Percentiles rank a stretch among this genome's conserved stretches.
phyloP scores from a whole-genome alignment of 2,888 invertebrate genomes.

The Deilephila porcellus region DNA sequence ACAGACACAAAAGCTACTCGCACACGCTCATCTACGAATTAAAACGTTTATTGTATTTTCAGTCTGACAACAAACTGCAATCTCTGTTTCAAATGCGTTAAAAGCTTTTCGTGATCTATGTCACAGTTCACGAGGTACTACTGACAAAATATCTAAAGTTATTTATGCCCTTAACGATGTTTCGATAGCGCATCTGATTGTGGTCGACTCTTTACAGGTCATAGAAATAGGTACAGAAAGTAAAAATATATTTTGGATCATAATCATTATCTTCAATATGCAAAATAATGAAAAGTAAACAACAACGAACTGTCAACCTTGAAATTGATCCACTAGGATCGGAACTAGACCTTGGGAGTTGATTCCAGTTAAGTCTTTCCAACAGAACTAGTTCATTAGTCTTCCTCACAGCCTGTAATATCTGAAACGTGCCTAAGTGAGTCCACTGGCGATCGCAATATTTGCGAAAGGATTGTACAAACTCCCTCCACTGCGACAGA shows the following conservation, averaged over 20 bases:
- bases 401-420: background rate
- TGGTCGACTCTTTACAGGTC: background rate
- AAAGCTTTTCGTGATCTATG: background rate
- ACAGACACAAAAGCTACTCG: background rate
- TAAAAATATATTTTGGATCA: too few species aligned
- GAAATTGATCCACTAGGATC: too few species aligned
- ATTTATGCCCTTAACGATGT: background rate
- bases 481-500: background rate
- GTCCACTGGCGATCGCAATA: background rate
- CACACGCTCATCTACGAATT: background rate
- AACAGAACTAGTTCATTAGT: background rate
- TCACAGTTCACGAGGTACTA: background rate
- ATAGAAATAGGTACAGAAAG: background rate
- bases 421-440: background rate
- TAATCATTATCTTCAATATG: too few species aligned
- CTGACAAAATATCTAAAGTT: background rate
- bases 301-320: too few species aligned
- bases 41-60: background rate
- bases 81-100: background rate
- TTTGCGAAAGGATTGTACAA: slow-evolving; percentile 1
- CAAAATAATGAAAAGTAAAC: too few species aligned
- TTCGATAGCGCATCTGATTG: background rate
- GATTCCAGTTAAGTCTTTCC: background rate
- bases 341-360: background rate
- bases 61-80: background rate